phyloP scores from a whole-genome alignment of 2,113 vertebrate species.

The Stigmatopora argus region DNA sequence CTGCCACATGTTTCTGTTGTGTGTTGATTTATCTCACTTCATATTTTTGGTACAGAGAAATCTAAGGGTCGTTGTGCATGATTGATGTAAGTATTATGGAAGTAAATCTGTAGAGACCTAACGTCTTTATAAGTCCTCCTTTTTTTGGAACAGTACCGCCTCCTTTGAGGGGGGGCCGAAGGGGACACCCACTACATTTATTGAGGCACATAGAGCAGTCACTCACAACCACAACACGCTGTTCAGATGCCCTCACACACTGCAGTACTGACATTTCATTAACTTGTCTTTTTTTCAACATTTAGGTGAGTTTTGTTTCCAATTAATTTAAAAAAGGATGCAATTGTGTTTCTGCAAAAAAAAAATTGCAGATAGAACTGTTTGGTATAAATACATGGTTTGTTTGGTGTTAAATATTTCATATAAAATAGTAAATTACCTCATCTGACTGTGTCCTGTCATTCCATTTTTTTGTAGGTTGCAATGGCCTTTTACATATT shows the following conservation, averaged over 20 bases:
- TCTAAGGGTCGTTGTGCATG: no score
- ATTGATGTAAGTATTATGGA: no score
- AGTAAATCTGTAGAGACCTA: no score
- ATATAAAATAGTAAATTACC: not conserved
- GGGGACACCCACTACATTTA: constrained; percentile 18
- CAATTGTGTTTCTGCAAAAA: not conserved
- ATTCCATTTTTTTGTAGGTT: constrained; percentile 21
- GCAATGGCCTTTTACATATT: constrained; percentile 5
- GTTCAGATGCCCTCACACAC: not conserved
- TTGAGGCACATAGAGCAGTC: not conserved
- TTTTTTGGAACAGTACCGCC: constrained; percentile 37
- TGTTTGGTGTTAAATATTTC: not conserved
- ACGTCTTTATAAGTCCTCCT: constrained; percentile 40
- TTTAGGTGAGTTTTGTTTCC: not conserved
- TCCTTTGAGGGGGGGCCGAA: constrained; percentile 21
- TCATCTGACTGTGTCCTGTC: not conserved
- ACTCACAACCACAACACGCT: constrained; percentile 1
- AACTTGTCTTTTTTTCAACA: not conserved
- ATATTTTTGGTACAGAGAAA: no score
- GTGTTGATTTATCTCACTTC: no score
- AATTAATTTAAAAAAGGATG: not conserved
- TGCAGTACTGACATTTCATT: constrained; percentile 1
- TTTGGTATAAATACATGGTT: no score
- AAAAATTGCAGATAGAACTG: no score
- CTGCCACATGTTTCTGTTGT: no score